Percentiles rank a stretch among this genome's conserved stretches.
phyloP scores from a whole-genome alignment of 2,113 vertebrate species.

The Thymallus thymallus region DNA sequence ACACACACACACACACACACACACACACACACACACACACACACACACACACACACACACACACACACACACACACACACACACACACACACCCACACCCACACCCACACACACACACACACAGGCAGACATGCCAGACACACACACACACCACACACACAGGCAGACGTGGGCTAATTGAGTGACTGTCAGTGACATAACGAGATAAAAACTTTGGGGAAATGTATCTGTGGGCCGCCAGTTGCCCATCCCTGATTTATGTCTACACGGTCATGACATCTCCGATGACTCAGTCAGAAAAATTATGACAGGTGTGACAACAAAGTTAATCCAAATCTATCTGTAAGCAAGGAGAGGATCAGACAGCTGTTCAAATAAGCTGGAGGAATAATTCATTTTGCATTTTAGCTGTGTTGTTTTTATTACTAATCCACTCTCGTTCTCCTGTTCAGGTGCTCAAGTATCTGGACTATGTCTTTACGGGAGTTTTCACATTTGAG shows the following conservation, averaged over 20 bases:
- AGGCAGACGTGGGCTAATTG: no score
- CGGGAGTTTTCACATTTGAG: slow-evolving; percentile 97
- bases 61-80: not conserved
- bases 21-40: not conserved
- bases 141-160: not conserved
- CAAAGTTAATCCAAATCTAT: not conserved
- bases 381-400: not conserved
- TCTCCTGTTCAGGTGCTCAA: slow-evolving; percentile 82
- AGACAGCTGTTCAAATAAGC: not conserved
- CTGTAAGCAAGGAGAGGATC: not conserved
- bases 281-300: not conserved
- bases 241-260: no score
- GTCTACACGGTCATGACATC: not conserved
- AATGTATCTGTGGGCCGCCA: no score
- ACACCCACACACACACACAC: not conserved
- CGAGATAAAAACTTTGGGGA: no score
- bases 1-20: not conserved
- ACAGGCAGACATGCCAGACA: not conserved
- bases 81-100: not conserved
- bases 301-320: not conserved
- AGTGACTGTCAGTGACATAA: no score
- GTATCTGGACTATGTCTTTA: slow-evolving; percentile 97
- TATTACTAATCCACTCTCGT: not conserved
- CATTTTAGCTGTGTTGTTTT: not conserved
- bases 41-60: not conserved